Evolutionary conservation across 2,113 vertebrate species (phyloP).

Genomic region (Aythya baeri): DNA sequence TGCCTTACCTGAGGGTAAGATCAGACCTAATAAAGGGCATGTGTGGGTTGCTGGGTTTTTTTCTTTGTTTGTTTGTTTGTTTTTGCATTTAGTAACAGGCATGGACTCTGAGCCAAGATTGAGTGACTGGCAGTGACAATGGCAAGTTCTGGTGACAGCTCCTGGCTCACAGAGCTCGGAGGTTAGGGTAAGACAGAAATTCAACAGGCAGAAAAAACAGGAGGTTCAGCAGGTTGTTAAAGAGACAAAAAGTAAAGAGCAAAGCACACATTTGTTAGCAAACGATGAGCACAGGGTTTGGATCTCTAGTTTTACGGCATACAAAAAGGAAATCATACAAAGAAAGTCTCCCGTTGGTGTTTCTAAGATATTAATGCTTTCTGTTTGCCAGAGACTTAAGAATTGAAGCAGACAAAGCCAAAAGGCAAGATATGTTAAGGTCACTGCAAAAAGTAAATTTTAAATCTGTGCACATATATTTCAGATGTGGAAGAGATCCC

Average conservation of each 20-base stretch:
- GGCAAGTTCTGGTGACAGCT: not conserved
- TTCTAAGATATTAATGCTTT: not conserved
- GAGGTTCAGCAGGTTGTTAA: not conserved
- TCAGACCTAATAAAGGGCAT: not conserved
- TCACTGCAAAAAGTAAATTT: not conserved
- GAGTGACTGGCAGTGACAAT: not conserved
- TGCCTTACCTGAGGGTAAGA: not conserved
- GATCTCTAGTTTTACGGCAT: not conserved
- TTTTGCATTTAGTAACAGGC: not conserved
- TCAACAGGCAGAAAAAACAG: not conserved
- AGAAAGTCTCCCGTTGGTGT: not conserved
- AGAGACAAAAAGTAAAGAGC: not conserved
- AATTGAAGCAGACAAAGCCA: not conserved
- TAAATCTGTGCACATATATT: not conserved
- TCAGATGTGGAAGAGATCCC: not conserved
- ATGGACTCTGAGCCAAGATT: not conserved
- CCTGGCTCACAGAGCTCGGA: not conserved
- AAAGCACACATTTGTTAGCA: not conserved
- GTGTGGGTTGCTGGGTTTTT: no score
- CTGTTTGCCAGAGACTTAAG: not conserved
- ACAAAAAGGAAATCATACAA: not conserved
- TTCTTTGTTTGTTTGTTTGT: no score
- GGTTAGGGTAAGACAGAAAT: not conserved
- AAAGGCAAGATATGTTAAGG: not conserved
- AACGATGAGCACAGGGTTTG: not conserved